Base-by-base conservation (phyloP, 2,888 invertebrate genomes). In the Mythimna pallens region DNA sequence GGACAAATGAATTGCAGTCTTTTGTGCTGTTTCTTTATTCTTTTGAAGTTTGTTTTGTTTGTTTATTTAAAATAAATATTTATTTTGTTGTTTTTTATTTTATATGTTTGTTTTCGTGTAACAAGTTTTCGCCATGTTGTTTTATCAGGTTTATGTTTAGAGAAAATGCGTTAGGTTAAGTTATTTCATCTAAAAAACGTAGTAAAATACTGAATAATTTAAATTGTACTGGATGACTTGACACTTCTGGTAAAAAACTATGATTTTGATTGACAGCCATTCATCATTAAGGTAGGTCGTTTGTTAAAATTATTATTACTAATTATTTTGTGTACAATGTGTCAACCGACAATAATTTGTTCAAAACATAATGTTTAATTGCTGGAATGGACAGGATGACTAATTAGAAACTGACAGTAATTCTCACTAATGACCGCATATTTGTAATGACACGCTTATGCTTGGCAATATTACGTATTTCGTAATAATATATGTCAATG, bases 311-410 rank as follows among this genome's bases (percentile, higher is more conserved):
- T 62, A 59, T n/a, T 20, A 66, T 67, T 58, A 65, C 36, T 67
- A 67, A 79, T 62, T 67, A 65, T 55, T 78, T 79, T 79, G 9
- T 61, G 43, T 55, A 58, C 14, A 59, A 54, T 80, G 67, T 76
- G 80, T 76, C 59, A 82, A 73, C 61, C 59, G 80, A 73, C 61
- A 73, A n/a, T 72, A 55, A 68, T 76, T 78, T 70, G 79, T 61
- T 74, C 75, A 47, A 75, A 77, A 83, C 61, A 70, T 73, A 73
- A 70, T 69, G 70, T 62, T 61, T 65, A 73, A 76, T 86, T 69
- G 50, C 20, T 68, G 82, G 82, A 84, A 87, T 36, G 65, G 47
- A 64, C 20, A 34, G 36, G 30, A 80, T 89, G 89, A 89, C 74
- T 86, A 81, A 89, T 75, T 74, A 80, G 78, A 80, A 81, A 78